Conservation (phyloP, 2,888 invertebrate species). For the Platycheirus albimanus region DNA sequence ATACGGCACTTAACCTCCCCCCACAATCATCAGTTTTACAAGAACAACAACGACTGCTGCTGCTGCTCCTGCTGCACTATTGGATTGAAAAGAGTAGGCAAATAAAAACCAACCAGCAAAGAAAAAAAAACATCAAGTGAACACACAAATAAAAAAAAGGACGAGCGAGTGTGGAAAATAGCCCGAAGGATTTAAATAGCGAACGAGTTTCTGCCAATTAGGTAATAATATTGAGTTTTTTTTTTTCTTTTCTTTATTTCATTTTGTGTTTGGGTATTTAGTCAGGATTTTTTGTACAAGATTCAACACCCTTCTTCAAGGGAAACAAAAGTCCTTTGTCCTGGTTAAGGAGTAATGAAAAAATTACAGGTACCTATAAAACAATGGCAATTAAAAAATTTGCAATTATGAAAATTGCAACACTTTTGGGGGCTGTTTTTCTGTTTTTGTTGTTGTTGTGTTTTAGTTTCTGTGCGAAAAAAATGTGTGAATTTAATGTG, state of each 20-base stretch:
- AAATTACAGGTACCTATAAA: conserved; percentile 60
- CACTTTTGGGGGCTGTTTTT: conserved; percentile 32
- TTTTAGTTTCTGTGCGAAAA: conserved; percentile 47
- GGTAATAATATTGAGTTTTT: conserved; percentile 65
- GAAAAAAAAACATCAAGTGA: conserved; percentile 59
- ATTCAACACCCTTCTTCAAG: conserved; percentile 36
- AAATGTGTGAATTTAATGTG: conserved; percentile 49
- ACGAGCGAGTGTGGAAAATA: conserved; percentile 53
- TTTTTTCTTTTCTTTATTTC: conserved; percentile 13
- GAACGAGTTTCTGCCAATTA: conserved; percentile 74
- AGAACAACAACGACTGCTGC: conserved; percentile 39
- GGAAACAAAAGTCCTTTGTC: conserved; percentile 32
- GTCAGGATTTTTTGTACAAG: conserved; percentile 9
- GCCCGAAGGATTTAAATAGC: conserved; percentile 74
- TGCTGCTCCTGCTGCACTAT: conserved; percentile 46
- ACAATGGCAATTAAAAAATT: conserved; percentile 53
- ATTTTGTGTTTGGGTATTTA: conserved; percentile 9
- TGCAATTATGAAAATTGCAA: conserved; percentile 66
- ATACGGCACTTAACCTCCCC: conserved; percentile 52
- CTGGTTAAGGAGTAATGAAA: conserved; percentile 26
- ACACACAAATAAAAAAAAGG: too few species aligned
- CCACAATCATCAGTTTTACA: conserved; percentile 52
- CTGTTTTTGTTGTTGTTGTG: not conserved
- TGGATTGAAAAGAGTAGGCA: conserved; percentile 56
- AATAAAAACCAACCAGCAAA: conserved; percentile 22